Percentiles rank a stretch among this genome's conserved stretches.
Evolutionary conservation across 2,113 vertebrate species (phyloP).

Genomic region (Misgurnus mizolepis): DNA sequence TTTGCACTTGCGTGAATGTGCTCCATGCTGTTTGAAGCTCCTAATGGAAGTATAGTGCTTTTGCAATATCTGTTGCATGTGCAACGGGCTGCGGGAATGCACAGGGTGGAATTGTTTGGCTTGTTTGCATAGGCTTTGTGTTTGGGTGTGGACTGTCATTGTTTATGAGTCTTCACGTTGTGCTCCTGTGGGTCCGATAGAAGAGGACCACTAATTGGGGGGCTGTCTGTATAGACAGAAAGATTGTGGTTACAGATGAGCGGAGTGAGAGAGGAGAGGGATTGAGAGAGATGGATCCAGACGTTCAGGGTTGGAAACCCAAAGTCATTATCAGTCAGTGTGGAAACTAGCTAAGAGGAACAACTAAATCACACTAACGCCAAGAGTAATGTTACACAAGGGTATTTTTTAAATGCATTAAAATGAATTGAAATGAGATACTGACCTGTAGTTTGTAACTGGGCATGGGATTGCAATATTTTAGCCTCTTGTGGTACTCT

Average conservation of each 20-base stretch:
- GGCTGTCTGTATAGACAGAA: background rate
- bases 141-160: constrained; percentile 19
- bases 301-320: background rate
- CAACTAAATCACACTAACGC: constrained; percentile 4
- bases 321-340: constrained; percentile 36
- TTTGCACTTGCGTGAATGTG: constrained; percentile 37
- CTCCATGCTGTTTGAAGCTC: constrained; percentile 22
- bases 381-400: constrained; percentile 18
- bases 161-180: constrained; percentile 4
- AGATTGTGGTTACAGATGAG: constrained; percentile 12
- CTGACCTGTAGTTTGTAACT: too few relatives aligned
- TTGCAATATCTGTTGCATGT: constrained; percentile 37
- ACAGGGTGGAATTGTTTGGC: background rate
- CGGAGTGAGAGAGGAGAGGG: background rate
- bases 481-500: too few relatives aligned
- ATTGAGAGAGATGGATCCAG: constrained; percentile 22
- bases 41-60: constrained; percentile 29
- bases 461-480: too few relatives aligned
- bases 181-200: constrained; percentile 40
- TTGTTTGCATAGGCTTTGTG: constrained; percentile 24
- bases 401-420: background rate
- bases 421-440: background rate
- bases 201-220: constrained; percentile 50
- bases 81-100: background rate
- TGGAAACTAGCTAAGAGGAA: constrained; percentile 15